Base-by-base conservation (phyloP, 2,797 vertebrate genomes). In the Choloepus didactylus region DNA sequence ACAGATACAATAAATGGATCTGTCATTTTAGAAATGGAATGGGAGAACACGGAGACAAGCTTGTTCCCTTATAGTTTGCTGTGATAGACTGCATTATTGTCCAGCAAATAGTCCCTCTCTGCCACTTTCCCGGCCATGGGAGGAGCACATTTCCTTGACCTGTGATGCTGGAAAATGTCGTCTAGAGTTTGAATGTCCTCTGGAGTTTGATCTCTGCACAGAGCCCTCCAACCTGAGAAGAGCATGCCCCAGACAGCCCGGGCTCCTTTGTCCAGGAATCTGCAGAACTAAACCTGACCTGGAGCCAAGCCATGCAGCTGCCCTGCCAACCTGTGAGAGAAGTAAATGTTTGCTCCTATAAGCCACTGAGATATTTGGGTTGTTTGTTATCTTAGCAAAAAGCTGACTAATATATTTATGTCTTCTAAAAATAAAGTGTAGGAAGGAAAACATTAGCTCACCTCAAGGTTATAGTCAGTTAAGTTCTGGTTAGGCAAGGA, bases 121-220 rank as follows among this genome's bases (percentile, higher is more conserved):
- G 51, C 51, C 51, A 54, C 51, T 15, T 54, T 54, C 51, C 51
- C 15, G 51, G 12, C 15, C 51, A 16, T 15, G 14, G 51, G 51
- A 54, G 51, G 14, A 15, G 51, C 51, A 35, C 6, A n/a, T 56
- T 31, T 35, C 3, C 29, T 2, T 38, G 60, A 44, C 31, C 66
- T 31, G 2, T 5, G 0, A 14, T 62, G n/a, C 77, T 62, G 67
- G 2, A 35, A 35, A 35, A 35, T 35, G 35, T 35, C 35, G n/a
- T 14, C 25, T 23, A 49, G 67, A 8, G 18, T 62, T 51, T 0
- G 0, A 49, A 35, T 3, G 25, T 16, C 29, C 56, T 3, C 16
- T 0, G 60, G 15, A 4, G 56, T 49, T 82, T 51, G 54, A 38
- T 10, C 66, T 54, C 51, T 54, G 51, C 14, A 54, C 12, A 54